phyloP scores from a whole-genome alignment of 1,140 invertebrate genomes.

The Trissolcus basalis region DNA sequence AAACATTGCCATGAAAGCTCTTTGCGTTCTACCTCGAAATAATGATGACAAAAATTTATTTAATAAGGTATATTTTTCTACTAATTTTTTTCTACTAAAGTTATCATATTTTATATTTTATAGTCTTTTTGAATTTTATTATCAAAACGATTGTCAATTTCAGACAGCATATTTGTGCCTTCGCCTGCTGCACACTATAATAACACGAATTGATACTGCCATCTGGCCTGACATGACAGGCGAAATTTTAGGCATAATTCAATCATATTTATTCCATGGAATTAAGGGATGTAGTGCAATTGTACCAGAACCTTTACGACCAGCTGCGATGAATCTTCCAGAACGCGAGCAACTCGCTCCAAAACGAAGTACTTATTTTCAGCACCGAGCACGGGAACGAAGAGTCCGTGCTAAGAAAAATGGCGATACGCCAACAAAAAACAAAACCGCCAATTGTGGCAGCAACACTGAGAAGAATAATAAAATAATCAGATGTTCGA shows the following conservation, averaged over 20 bases:
- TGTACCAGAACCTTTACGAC: constrained; percentile 71
- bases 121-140: neutral
- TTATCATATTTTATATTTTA: too few relatives aligned
- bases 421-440: neutral
- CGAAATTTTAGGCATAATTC: constrained; percentile 76
- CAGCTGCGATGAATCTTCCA: constrained; percentile 77
- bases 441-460: constrained; percentile 45
- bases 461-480: constrained; percentile 20
- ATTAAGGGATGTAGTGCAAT: constrained; percentile 65
- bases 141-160: constrained; percentile 4
- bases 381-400: constrained; percentile 68
- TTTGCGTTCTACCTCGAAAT: constrained; percentile 56
- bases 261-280: constrained; percentile 76
- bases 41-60: constrained; percentile 59
- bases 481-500: constrained; percentile 68
- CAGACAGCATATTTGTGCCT: constrained; percentile 63
- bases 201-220: constrained; percentile 48
- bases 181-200: constrained; percentile 60
- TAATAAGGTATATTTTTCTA: constrained; percentile 61
- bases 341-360: constrained; percentile 67
- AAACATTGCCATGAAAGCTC: constrained; percentile 58
- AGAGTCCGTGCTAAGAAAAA: constrained; percentile 61
- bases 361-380: constrained; percentile 69
- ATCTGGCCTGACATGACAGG: constrained; percentile 65
- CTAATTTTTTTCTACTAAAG: neutral